Conservation (phyloP, 2,888 invertebrate genomes). For the Drosophila ustulata region DNA sequence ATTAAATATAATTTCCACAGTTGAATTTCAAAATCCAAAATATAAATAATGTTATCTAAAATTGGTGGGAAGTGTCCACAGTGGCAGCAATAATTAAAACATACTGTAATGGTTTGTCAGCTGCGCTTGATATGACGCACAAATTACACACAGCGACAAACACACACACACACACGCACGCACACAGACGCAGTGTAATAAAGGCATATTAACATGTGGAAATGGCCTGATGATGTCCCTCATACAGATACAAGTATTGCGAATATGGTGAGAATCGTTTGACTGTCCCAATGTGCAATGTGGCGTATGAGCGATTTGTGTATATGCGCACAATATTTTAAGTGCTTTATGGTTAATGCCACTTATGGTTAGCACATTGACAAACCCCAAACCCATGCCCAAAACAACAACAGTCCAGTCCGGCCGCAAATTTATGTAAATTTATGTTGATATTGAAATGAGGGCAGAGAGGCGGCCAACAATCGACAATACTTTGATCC, state of each 20-base stretch:
- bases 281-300: conserved; percentile 41
- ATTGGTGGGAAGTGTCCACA: conserved; percentile 6
- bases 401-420: conserved; percentile 27
- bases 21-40: neutral
- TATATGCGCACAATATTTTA: conserved; percentile 51
- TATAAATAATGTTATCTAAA: neutral
- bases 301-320: conserved; percentile 60
- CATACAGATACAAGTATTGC: neutral
- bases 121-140: conserved; percentile 44
- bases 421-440: conserved; percentile 54
- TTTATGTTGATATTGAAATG: conserved; percentile 28
- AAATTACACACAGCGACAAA: neutral
- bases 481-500: conserved; percentile 44
- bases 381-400: conserved; percentile 19
- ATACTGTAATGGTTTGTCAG: conserved; percentile 46
- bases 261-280: conserved; percentile 9
- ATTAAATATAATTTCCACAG: too few relatives aligned
- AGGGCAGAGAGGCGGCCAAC: conserved; percentile 1
- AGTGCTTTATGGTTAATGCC: conserved; percentile 68
- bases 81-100: conserved; percentile 53
- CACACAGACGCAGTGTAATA: neutral
- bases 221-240: conserved; percentile 5
- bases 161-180: conserved; percentile 4
- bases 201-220: conserved; percentile 2
- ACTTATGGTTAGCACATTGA: conserved; percentile 61